Evolutionary conservation across 1,140 invertebrate species (phyloP), one percentile per base, ranked within the genome.

Genomic region (Copidosoma floridanum): DNA sequence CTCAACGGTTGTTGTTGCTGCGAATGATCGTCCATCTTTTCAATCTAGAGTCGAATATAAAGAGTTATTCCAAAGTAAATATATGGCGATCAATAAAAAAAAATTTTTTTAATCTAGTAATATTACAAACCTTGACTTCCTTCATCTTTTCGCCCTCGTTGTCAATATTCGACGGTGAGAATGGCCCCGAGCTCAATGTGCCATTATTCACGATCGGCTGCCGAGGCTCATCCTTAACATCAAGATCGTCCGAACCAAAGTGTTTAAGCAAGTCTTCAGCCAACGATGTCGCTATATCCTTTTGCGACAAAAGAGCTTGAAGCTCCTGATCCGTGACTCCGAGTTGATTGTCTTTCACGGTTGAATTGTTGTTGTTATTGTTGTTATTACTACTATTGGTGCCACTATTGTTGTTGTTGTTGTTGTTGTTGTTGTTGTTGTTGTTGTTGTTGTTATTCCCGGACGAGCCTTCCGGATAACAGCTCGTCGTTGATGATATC

Each of bases 191-290:
- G 57, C 82, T 83, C 0, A 83, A 57, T 0, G 75, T 82, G 0
- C 77, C 76, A 18, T 76, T 78, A 21, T 75, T 75, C 16, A 71
- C 65, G 1, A 71, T 68, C 8, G 63, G 32, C 3, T 57, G 61
- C 0, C 68, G 53, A 2, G 65, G 53, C 51, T 88, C 85, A 47
- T 89, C 88, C 69, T 90, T 90, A 12, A 87, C 84, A 41, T 87
- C 84, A 0, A 87, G 75, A 38, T 86, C 86, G 12, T 87, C 86
- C 10, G 88, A 87, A 2, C 86, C 86, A 70, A 92, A 91, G 59
- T 92, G 89, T 72, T 92, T 92, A 37, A 93, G 75, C 29, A 93
- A 75, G 76, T 94, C 91, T 74, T 95, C 92, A 35, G 90, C 89
- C 43, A 94, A 80, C 14, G 89, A 89, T 14, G 90, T 89, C 1